Evolutionary conservation across 2,888 invertebrate genomes (phyloP), one percentile per base, ranked within the genome.

Genomic region (Meliscaeva auricollis): DNA sequence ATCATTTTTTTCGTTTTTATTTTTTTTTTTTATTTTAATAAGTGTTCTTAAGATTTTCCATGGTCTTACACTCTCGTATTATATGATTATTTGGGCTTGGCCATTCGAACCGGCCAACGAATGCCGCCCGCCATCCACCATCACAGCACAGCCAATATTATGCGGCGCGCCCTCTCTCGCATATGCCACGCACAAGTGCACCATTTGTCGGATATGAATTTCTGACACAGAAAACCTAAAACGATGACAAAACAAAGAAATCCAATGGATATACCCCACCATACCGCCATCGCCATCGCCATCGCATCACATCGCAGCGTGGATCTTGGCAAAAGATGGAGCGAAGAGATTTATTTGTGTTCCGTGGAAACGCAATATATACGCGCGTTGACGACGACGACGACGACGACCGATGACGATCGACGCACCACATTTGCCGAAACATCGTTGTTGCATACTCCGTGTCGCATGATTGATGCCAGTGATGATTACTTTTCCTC

Each of bases 221-320:
- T 82, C 72, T 82, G 82, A 82, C 60, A 74, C 60, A 73, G 56
- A 69, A 62, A 73, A 54, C 15, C 73, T 22, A 77, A 82, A 74
- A 41, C 78, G 68, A 81, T 85, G 81, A 81, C 85, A 85, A 85
- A 80, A 85, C 81, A 81, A 76, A 84, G 80, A 80, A 66, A 74
- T 68, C 66, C 66, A 69, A 52, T 35, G 74, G 41, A 66, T 52
- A 30, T 17, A 32, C 32, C 26, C 17, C 64, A 26, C 35, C 70
- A 68, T 17, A 46, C 7, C 17, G 15, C 17, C 3, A 26, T 26
- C 26, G 26, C 26, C 4, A 4, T 4, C 4, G 26, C 26, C 26
- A 26, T 26, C 35, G 58, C 58, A 58, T 35, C 46, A 35, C 72
- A 52, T 50, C 52, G 26, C 35, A 56, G 35, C 52, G 66, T 66